phyloP scores from a whole-genome alignment of 2,113 vertebrate species.

The Enhydra lutris region DNA sequence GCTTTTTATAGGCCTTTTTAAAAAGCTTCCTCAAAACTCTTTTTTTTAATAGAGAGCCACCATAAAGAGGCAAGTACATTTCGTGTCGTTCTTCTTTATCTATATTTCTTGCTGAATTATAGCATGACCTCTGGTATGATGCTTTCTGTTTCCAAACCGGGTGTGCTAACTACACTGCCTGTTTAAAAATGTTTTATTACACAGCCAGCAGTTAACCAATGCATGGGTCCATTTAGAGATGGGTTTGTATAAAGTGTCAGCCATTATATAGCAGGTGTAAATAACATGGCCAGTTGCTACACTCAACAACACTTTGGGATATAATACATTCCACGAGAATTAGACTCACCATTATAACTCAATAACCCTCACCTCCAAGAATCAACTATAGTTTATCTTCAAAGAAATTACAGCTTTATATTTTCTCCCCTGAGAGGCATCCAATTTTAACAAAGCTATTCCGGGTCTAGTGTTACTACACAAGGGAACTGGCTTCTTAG shows the following conservation, averaged over 20 bases:
- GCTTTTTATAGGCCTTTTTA: not conserved
- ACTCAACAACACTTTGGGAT: not conserved
- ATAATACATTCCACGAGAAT: conserved; percentile 28
- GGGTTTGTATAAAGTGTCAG: not conserved
- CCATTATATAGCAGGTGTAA: not conserved
- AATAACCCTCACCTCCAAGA: conserved; percentile 12
- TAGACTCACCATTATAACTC: not conserved
- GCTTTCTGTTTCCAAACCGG: not conserved
- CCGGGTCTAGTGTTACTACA: not conserved
- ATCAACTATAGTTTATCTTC: not conserved
- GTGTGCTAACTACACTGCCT: not conserved
- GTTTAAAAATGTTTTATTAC: not conserved
- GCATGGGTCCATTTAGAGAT: not conserved
- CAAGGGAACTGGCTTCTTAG: not conserved
- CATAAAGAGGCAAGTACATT: not conserved
- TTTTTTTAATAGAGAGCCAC: not conserved
- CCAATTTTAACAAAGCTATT: conserved; percentile 43
- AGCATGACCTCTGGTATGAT: not conserved
- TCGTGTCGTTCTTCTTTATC: not conserved
- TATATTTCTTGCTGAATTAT: not conserved
- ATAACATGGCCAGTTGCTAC: not conserved
- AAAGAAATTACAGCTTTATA: conserved; percentile 12
- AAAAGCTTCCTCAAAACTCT: not conserved
- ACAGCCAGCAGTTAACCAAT: not conserved
- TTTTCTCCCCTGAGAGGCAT: not conserved